phyloP scores from a whole-genome alignment of 2,797 vertebrate genomes.

The Phataginus tricuspis region DNA sequence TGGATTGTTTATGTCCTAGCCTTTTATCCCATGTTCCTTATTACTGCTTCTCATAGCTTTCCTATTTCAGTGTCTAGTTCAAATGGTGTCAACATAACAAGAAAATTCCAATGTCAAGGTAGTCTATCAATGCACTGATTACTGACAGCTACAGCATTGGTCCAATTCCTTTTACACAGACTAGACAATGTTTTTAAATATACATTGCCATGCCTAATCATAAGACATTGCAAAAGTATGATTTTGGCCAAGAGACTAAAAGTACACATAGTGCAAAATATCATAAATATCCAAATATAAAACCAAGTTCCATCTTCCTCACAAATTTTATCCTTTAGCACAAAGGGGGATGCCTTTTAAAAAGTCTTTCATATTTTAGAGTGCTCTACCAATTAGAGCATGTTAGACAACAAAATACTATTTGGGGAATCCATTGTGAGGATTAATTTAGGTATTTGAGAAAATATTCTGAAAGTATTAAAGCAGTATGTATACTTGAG shows the following conservation, averaged over 20 bases:
- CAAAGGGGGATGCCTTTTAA: neutral
- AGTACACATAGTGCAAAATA: neutral
- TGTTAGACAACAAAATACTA: constrained; percentile 26
- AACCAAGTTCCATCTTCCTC: neutral
- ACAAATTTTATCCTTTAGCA: neutral
- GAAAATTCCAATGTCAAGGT: neutral
- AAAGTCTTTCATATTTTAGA: neutral
- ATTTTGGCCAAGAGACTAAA: neutral
- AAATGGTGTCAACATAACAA: neutral
- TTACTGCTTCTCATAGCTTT: neutral
- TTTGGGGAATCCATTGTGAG: neutral
- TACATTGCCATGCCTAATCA: neutral
- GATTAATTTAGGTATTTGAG: neutral
- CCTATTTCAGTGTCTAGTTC: neutral
- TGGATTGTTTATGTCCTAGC: neutral
- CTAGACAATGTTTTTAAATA: neutral
- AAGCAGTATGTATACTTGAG: neutral
- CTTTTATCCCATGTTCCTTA: neutral
- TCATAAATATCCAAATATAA: neutral
- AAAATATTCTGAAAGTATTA: neutral
- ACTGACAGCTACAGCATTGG: neutral
- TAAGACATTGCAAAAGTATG: neutral
- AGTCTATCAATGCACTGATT: neutral
- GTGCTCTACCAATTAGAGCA: neutral
- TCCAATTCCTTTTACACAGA: neutral